Percentiles rank a stretch among this genome's conserved stretches.
Conservation (phyloP, 2,888 invertebrate genomes). For the Chymomyza caudatula region DNA sequence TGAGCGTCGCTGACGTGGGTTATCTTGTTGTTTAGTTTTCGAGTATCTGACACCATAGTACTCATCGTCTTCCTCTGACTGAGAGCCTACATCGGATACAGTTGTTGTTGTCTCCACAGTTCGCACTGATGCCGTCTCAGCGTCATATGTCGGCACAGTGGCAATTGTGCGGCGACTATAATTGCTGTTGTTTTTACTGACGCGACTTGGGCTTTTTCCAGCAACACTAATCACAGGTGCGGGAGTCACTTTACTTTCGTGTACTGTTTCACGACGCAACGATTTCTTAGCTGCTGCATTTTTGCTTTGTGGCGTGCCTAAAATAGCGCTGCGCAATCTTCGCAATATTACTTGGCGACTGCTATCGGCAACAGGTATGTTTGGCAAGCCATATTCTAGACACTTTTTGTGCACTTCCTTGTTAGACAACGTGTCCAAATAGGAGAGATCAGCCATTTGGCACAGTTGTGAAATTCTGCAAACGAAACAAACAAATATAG, state of each 20-base stretch:
- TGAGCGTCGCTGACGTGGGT: conserved; percentile 49
- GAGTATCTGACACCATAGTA: background rate
- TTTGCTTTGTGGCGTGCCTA: conserved; percentile 44
- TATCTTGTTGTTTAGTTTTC: background rate
- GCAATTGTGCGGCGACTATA: conserved; percentile 61
- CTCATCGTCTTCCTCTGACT: conserved; percentile 48
- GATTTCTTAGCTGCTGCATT: conserved; percentile 38
- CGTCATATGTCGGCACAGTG: conserved; percentile 12
- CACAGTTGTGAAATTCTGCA: background rate
- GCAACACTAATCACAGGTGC: conserved; percentile 32
- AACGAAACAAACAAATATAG: conserved; percentile 35
- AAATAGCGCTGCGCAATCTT: conserved; percentile 61
- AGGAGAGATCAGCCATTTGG: conserved; percentile 48
- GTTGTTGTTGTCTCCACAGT: conserved; percentile 40
- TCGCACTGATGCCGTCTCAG: conserved; percentile 22
- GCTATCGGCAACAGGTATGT: conserved; percentile 75
- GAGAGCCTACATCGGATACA: conserved; percentile 47
- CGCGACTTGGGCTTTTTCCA: conserved; percentile 6
- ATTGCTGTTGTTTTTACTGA: conserved; percentile 25
- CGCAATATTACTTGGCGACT: conserved; percentile 72
- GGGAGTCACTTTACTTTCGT: conserved; percentile 53
- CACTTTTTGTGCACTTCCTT: conserved; percentile 70
- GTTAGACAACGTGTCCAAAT: conserved; percentile 69
- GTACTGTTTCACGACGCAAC: conserved; percentile 71
- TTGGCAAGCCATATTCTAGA: conserved; percentile 71